Evolutionary conservation across 2,888 invertebrate species (phyloP), one percentile per base, ranked within the genome.

Genomic region (Mesoligia furuncula): DNA sequence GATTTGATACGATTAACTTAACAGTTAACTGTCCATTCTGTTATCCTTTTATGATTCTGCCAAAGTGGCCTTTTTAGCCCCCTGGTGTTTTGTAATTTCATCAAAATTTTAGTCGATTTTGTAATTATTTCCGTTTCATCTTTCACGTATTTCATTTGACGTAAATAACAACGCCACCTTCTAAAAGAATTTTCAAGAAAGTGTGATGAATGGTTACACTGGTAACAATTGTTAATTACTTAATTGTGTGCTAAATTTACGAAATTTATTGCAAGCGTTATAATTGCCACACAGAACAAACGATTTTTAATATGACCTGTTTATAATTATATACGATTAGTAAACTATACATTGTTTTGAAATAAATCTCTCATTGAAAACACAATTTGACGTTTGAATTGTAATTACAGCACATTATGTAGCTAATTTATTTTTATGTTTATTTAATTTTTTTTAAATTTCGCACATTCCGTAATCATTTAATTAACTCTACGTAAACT

Each of bases 391-490:
- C 36, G 45, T 36, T 72, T 59, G 36, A 61, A 69, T 42, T 71
- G 24, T 61, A 68, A 71, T 75, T 42, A 57, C 39, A 68, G 24
- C 24, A 70, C 11, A 48, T 64, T 48, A 62, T 57, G 24, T 66
- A 66, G 17, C 57, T 54, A 45, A 36, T 54, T 45, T 75, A 31
- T 45, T 45, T 45, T 13, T 45, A 2, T 11, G 9, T 42, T 11
- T 42, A 42, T 42, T 42, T 42, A 11, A 42, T 31, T 31, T 31
- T 31, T 31, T 31, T 31, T 31, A 31, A 3, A 31, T 31, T 31
- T 3, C 31, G 31, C 4, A 31, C 31, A 84, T 83, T 83, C 81
- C 83, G 73, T 45, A 54, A 72, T 42, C 66, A 24, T 66, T 57
- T 15, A 65, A 48, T 59, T 13, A 66, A 48, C 48, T 54, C n/a